These are phyloP conservation scores for Dryas iulia DNA, from an alignment of 1,140 invertebrate genomes.

Conservation along the genomic window DNA sequence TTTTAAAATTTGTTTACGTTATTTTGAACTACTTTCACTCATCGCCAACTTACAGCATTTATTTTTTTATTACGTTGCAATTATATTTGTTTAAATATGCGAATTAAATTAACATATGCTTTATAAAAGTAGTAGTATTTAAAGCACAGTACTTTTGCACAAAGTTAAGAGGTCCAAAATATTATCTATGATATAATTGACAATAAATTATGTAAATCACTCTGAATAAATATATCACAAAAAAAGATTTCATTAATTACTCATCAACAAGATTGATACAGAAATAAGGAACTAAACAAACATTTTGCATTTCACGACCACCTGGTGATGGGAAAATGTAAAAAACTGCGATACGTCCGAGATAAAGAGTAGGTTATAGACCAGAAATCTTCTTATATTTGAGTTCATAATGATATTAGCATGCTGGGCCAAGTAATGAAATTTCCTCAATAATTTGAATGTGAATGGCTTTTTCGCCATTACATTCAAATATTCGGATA, in stretches of 20 bases:
- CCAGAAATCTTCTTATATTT: background rate
- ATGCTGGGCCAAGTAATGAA: conserved; percentile 8
- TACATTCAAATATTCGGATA: conserved; percentile 9
- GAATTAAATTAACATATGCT: no score
- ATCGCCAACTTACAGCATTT: no score
- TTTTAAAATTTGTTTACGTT: no score
- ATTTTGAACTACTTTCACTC: no score
- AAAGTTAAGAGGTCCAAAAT: no score
- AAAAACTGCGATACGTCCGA: background rate
- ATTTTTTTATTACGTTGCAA: no score
- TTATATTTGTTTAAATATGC: no score
- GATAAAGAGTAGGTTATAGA: background rate
- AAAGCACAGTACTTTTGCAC: no score
- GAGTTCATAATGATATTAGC: background rate
- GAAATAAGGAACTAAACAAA: background rate
- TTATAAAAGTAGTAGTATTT: no score
- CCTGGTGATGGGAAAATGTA: conserved; percentile 16
- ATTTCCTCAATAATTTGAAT: conserved; percentile 4
- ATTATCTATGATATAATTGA: no score
- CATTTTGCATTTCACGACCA: conserved; percentile 8
- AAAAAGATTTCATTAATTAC: background rate
- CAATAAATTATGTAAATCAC: no score
- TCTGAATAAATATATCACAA: background rate
- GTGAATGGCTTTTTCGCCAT: background rate
- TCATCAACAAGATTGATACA: background rate